These are phyloP conservation scores for Phalacrocorax brasilianus DNA, from an alignment of 2,113 vertebrate species.

Conservation along the genomic window DNA sequence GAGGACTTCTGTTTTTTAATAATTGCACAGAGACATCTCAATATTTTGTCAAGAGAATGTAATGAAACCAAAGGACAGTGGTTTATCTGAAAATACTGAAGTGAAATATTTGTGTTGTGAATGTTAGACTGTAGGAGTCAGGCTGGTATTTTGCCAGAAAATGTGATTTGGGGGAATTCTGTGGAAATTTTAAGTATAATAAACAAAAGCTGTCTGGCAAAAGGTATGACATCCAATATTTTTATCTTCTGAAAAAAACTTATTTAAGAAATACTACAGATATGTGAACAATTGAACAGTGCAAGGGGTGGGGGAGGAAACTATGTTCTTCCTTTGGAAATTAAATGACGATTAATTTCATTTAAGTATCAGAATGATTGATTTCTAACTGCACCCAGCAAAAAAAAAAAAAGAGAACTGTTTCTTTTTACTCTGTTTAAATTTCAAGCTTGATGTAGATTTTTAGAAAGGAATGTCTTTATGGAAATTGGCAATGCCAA, in stretches of 20 bases:
- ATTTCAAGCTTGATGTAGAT: background rate
- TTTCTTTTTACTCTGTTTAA: background rate
- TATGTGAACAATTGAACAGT: background rate
- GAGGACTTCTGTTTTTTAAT: background rate
- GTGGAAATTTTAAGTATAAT: background rate
- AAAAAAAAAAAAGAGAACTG: background rate
- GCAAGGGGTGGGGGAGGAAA: background rate
- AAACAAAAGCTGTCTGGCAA: background rate
- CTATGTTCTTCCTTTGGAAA: background rate
- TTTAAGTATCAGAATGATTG: background rate
- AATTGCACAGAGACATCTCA: background rate
- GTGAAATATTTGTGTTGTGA: background rate
- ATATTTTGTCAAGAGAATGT: background rate
- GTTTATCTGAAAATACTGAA: background rate
- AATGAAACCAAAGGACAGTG: background rate
- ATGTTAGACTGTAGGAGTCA: background rate
- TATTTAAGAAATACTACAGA: background rate
- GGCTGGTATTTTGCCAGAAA: conserved; percentile 7
- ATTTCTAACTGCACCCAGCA: background rate
- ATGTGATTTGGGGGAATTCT: conserved; percentile 6
- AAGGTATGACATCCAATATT: background rate
- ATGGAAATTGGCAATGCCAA: background rate
- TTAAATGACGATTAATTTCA: background rate
- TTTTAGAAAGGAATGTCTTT: background rate
- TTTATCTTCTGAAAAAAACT: background rate